Conservation (phyloP, 2,113 vertebrate genomes). For the Sceloporus undulatus region DNA sequence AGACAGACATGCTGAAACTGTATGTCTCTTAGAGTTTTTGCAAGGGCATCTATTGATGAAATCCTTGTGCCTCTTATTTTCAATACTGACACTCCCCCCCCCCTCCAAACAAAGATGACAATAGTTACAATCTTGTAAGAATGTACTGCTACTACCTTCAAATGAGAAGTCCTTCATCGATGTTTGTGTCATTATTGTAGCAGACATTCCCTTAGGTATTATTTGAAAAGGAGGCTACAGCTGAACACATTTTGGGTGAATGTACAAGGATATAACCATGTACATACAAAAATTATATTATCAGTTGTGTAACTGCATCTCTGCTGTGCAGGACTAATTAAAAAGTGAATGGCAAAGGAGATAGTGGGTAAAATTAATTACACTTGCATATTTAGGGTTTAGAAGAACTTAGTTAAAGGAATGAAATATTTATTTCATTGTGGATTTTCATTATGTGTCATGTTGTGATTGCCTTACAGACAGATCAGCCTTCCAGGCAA, state of each 20-base stretch:
- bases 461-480: slow-evolving; percentile 54
- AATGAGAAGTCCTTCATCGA: neutral
- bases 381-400: slow-evolving; percentile 66
- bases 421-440: slow-evolving; percentile 74
- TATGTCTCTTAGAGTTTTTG: neutral
- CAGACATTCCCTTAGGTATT: neutral
- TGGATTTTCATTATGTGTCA: slow-evolving; percentile 65
- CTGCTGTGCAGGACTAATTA: slow-evolving; percentile 70
- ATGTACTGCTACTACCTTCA: neutral
- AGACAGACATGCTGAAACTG: neutral
- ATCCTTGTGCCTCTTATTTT: slow-evolving; percentile 9
- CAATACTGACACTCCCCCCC: neutral
- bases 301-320: slow-evolving; percentile 72
- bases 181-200: neutral
- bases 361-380: slow-evolving; percentile 72
- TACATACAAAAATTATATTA: neutral
- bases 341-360: slow-evolving; percentile 59
- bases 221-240: slow-evolving; percentile 3
- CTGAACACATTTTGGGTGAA: neutral
- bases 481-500: slow-evolving; percentile 35
- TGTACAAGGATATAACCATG: slow-evolving; percentile 11
- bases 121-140: neutral
- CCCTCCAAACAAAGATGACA: neutral
- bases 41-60: neutral
- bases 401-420: slow-evolving; percentile 57